Percentiles rank a stretch among this genome's conserved stretches.
These are phyloP conservation scores for Hirundichthys speculiger DNA, from an alignment of 2,113 vertebrate genomes.

Conservation along the genomic window DNA sequence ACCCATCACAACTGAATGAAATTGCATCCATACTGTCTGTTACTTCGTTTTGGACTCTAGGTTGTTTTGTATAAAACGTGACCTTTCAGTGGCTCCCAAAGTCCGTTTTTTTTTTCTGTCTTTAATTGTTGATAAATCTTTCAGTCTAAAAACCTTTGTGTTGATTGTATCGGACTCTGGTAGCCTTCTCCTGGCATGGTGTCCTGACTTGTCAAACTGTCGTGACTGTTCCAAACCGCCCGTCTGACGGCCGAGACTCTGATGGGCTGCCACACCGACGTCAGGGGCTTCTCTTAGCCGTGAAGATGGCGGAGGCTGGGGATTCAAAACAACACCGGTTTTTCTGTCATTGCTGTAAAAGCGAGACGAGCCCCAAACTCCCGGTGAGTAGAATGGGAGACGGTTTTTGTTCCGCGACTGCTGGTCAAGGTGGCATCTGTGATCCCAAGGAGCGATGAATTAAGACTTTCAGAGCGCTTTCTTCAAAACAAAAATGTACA, in stretches of 20 bases:
- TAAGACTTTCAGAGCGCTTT: neutral
- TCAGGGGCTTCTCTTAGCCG: constrained; percentile 55
- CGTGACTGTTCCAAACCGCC: neutral
- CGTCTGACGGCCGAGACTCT: constrained; percentile 24
- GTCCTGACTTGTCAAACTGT: neutral
- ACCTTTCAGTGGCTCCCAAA: too few species aligned
- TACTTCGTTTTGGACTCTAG: too few species aligned
- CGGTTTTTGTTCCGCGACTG: too few species aligned
- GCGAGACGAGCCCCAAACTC: constrained; percentile 89
- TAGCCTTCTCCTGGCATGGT: neutral
- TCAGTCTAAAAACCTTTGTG: too few species aligned
- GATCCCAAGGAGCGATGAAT: neutral
- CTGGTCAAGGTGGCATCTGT: too few species aligned
- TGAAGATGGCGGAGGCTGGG: constrained; percentile 91
- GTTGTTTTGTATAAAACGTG: too few species aligned
- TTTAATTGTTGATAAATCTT: too few species aligned
- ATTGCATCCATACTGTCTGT: too few species aligned
- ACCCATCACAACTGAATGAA: too few species aligned
- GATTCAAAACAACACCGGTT: constrained; percentile 87
- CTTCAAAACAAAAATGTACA: too few species aligned
- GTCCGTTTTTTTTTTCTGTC: too few species aligned
- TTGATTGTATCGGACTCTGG: too few species aligned
- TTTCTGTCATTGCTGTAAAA: constrained; percentile 93
- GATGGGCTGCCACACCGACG: constrained; percentile 60
- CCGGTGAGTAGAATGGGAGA: constrained; percentile 85